Evolutionary conservation across 1,140 invertebrate species (phyloP), one percentile per base, ranked within the genome.

Genomic region (Drosophila virilis): DNA sequence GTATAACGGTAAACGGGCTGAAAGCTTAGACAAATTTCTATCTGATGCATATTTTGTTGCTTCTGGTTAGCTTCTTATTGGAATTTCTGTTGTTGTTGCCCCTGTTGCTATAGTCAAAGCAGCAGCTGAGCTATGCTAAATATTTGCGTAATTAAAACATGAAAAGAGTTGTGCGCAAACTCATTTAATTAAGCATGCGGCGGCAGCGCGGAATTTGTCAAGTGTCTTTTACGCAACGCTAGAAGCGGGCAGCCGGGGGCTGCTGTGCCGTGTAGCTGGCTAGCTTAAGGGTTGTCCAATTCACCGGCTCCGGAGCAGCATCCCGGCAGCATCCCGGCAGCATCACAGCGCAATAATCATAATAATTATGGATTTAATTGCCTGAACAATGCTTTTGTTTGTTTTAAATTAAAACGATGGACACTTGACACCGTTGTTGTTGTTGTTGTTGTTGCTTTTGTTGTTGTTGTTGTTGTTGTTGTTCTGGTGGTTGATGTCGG

Each of bases 101-200:
- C 5, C 2, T 28, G 22, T 67, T 69, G 58, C 10, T 50, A 48
- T 60, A 55, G 66, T 62, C 70, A 55, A 66, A 59, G 77, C 62
- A 77, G 77, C 83, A 65, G 77, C 65, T 77, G 50, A 84, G 88
- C 78, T 83, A 89, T 89, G 74, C 75, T 52, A 64, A 89, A 66
- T 76, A 89, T 89, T 84, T 89, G 77, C 64, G 70, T 89, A 89
- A 89, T 89, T 89, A 89, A 89, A 89, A 85, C 74, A 85, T 86
- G 81, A 86, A 85, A 85, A 89, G 85, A 89, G 85, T 84, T 80
- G 51, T 73, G 58, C 75, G 67, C 71, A 85, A 85, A 85, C 78
- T 74, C 81, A 77, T 85, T 85, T 75, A 85, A 85, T 85, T 85
- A 84, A 84, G 81, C 61, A 77, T 55, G 68, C 61, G 69, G 52